Percentiles rank a stretch among this genome's conserved stretches.
Conservation (phyloP, 2,888 invertebrate genomes). For the Odontocolon sp. region DNA sequence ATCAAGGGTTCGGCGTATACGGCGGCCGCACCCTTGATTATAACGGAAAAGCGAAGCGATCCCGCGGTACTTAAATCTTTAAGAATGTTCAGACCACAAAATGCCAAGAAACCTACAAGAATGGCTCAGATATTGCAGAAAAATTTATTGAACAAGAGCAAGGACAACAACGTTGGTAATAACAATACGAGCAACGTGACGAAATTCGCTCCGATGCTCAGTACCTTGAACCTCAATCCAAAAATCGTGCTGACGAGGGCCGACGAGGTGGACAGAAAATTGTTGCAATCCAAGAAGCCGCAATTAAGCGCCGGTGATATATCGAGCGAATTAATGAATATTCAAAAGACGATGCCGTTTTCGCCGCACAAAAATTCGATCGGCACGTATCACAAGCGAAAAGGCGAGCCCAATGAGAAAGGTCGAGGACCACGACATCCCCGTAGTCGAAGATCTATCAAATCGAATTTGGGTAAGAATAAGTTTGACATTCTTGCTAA, state of each 20-base stretch:
- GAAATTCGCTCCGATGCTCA: conserved; percentile 79
- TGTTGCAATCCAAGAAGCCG: conserved; percentile 70
- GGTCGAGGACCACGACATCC: conserved; percentile 15
- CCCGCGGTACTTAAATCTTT: conserved; percentile 82
- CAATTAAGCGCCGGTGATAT: conserved; percentile 74
- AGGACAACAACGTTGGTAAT: conserved; percentile 53
- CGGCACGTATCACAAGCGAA: conserved; percentile 72
- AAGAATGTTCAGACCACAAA: conserved; percentile 82
- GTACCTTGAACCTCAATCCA: conserved; percentile 80
- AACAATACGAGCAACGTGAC: conserved; percentile 61
- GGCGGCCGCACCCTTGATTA: conserved; percentile 75
- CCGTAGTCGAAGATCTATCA: conserved; percentile 61
- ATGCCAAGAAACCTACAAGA: conserved; percentile 70
- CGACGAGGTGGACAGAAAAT: conserved; percentile 74
- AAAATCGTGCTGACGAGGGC: conserved; percentile 79
- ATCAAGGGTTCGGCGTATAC: conserved; percentile 78
- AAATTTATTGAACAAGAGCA: conserved; percentile 68
- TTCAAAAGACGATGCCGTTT: conserved; percentile 76
- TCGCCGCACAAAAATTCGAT: conserved; percentile 71
- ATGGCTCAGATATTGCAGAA: conserved; percentile 70
- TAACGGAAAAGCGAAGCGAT: conserved; percentile 80
- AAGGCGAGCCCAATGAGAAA: conserved; percentile 59
- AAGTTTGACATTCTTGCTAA: conserved; percentile 75
- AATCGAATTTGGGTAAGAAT: conserved; percentile 67
- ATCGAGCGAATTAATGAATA: conserved; percentile 74